Evolutionary conservation across 2,888 invertebrate species (phyloP), one percentile per base, ranked within the genome.

Genomic region (Lochmaea crataegi): DNA sequence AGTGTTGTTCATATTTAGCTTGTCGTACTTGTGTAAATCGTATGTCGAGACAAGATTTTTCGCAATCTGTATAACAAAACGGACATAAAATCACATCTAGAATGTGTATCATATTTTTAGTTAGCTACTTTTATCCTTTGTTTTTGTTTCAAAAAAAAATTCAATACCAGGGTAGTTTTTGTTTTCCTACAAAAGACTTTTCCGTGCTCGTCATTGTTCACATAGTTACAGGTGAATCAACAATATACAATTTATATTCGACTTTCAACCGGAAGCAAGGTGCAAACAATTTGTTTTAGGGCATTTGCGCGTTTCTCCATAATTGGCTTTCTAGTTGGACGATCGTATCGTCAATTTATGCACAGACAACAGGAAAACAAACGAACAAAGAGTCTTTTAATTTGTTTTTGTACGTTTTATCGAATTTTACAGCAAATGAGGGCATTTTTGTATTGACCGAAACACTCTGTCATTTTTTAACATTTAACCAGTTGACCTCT

Each of bases 251-350:
- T 65, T 10, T 57, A 26, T 68, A 72, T 67, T 42, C 57, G 42
- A 72, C 48, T 56, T 11, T n/a, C 22, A 58, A 73, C 75, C 71
- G 75, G 75, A 75, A 75, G 73, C 75, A 75, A 75, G 75, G 75
- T 75, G 75, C 71, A 65, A 57, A 71, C 73, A 72, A 71, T 73
- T 71, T 58, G 71, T 75, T 73, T 68, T 42, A 51, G 65, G 61
- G 60, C 64, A 69, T 56, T 72, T 71, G 68, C 65, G 32, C 51
- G 51, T 65, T 53, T 18, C 51, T 53, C 51, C 51, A 51, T 53
- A 65, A 65, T 65, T 65, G 64, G 51, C 48, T 65, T 26, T 48
- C 53, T 65, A 65, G 65, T 65, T 32, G 65, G 63, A 48, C 51
- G 64, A 51, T 65, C 51, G 51, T 48, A 65, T 65, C 64, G 48